These are phyloP conservation scores for Stigmatopora nigra DNA, from an alignment of 2,113 vertebrate species.

Conservation along the genomic window DNA sequence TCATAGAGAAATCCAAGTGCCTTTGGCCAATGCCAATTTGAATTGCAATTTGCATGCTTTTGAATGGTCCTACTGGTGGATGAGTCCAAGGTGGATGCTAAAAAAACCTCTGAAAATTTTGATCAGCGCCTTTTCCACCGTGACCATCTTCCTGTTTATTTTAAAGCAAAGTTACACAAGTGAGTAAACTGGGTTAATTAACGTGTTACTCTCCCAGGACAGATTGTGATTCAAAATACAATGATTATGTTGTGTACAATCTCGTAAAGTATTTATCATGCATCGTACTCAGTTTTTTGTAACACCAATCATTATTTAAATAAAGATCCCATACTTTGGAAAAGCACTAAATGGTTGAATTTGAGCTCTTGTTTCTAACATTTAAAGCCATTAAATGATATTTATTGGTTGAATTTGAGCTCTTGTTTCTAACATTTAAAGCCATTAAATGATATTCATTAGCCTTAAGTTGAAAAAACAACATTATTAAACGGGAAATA, in stretches of 20 bases:
- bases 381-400: neutral
- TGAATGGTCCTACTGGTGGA: neutral
- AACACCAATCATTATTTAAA: conserved; percentile 95
- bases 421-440: neutral
- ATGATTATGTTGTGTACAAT: conserved; percentile 65
- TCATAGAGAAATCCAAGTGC: conserved; percentile 68
- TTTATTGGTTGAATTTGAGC: neutral
- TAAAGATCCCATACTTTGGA: conserved; percentile 84
- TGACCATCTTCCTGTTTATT: neutral
- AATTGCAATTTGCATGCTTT: conserved; percentile 63
- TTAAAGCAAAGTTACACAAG: neutral
- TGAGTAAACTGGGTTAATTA: neutral
- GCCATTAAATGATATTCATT: too few species aligned
- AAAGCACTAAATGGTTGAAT: conserved; percentile 7
- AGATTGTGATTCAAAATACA: conserved; percentile 16
- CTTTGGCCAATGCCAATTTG: conserved; percentile 59
- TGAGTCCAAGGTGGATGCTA: conserved; percentile 9
- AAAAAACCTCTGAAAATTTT: neutral
- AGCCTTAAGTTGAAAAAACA: too few species aligned
- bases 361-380: neutral
- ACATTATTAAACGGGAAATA: too few species aligned
- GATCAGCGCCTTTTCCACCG: neutral
- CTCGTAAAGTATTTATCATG: conserved; percentile 91
- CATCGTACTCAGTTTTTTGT: conserved; percentile 81
- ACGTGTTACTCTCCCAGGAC: conserved; percentile 9